Conservation (phyloP, 2,113 vertebrate species). For the Daubentonia madagascariensis region DNA sequence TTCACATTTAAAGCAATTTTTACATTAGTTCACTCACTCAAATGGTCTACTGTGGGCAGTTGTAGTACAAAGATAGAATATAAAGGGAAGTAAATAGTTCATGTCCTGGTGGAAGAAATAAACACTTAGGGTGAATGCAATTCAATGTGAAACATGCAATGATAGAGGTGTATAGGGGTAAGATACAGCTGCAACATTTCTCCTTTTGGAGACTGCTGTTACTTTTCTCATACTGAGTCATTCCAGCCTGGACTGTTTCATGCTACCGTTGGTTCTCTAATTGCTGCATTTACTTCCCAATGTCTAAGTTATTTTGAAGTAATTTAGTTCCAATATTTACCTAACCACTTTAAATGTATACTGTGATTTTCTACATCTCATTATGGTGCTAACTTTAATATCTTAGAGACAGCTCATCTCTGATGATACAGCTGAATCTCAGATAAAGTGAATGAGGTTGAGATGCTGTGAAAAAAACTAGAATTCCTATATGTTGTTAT, state of each 20-base stretch:
- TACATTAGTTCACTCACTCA: neutral
- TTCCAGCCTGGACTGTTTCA: neutral
- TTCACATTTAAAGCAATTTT: neutral
- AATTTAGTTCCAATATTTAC: neutral
- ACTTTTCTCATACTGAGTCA: neutral
- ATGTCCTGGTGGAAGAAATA: neutral
- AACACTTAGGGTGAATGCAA: neutral
- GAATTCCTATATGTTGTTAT: neutral
- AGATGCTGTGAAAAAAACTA: neutral
- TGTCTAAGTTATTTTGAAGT: neutral
- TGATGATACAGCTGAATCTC: neutral
- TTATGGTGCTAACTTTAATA: neutral
- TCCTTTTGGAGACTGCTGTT: neutral
- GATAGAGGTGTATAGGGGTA: neutral
- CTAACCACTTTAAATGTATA: neutral
- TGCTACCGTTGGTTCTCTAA: neutral
- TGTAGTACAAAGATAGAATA: neutral
- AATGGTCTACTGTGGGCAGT: neutral
- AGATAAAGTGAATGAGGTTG: neutral
- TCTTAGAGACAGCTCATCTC: neutral
- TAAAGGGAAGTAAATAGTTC: neutral
- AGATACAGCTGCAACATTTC: neutral
- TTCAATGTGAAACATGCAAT: neutral
- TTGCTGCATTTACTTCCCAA: slow-evolving; percentile 4
- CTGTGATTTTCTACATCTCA: neutral